Evolutionary conservation across 2,113 vertebrate species (phyloP), one percentile per base, ranked within the genome.

Genomic region (Accipiter virgatus): DNA sequence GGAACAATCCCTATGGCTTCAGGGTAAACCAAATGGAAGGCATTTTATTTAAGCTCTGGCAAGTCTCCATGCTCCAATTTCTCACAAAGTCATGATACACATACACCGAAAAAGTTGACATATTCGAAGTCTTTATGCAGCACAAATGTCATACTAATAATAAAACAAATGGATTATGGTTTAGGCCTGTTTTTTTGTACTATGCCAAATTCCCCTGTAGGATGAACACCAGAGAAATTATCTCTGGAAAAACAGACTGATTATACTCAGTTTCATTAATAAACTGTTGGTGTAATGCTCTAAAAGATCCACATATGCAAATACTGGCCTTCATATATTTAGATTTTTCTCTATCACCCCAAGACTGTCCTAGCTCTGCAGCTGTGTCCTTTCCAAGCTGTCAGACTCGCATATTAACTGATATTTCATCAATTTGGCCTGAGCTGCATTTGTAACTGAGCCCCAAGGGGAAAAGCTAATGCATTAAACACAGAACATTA

Each of bases 381-480:
- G 98, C 98, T 98, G 96, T 95, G 97, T 96, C 97, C 94, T 96
- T 96, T 96, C 95, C 81, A 91, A 94, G 88, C 98, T 97, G 96
- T 97, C 97, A 97, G 96, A 94, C 93, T 93, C 80, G 0, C 95
- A 96, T 97, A 98, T 97, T 87, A 97, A 97, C 97, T 96, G 96
- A 97, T 97, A 98, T 97, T 97, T 98, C 97, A 98, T 97, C 98
- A 98, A 95, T 98, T 97, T 97, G 73, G 53, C 96, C 95, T 80
- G 94, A 96, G 94, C 96, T 96, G 67, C 97, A 91, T 98, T 97
- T 97, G 86, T 97, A 97, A 93, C 95, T 67, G 38, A 55, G 95
- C 93, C 98, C 81, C 97, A 48, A 86, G 95, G 91, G 98, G 71
- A 53, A 56, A 58, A 92, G 91, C 89, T 82, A 97, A 98, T 86